phyloP scores from a whole-genome alignment of 2,888 invertebrate genomes.

The Hemithea aestivaria region DNA sequence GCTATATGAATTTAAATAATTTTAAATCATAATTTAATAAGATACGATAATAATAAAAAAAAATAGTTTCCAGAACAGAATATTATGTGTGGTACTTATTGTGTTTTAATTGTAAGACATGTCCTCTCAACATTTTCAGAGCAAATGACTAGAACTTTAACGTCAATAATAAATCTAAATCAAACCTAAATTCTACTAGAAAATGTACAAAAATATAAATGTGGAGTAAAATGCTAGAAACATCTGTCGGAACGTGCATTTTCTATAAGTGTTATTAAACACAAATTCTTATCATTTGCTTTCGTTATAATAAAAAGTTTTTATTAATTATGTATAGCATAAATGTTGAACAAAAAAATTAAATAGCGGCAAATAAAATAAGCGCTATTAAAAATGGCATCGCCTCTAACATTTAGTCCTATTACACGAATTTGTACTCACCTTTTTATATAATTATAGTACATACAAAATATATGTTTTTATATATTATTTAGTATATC shows the following conservation, averaged over 20 bases:
- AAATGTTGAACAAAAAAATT: slow-evolving; percentile 40
- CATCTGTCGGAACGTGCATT: slow-evolving; percentile 15
- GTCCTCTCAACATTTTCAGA: slow-evolving; percentile 30
- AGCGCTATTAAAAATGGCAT: slow-evolving; percentile 50
- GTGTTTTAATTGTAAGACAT: slow-evolving; percentile 27
- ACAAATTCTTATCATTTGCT: slow-evolving; percentile 43
- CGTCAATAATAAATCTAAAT: slow-evolving; percentile 11
- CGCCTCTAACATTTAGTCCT: slow-evolving; percentile 44
- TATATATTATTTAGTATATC: slow-evolving; percentile 6
- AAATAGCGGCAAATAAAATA: slow-evolving; percentile 65
- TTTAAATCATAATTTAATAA: too few species aligned
- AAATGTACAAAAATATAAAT: slow-evolving; percentile 5
- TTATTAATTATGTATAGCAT: slow-evolving; percentile 20
- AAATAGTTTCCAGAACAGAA: too few species aligned
- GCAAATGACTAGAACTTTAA: slow-evolving; percentile 38
- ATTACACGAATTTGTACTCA: slow-evolving; percentile 38
- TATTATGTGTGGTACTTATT: slow-evolving; percentile 1
- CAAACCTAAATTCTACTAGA: slow-evolving; percentile 1
- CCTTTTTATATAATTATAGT: slow-evolving; percentile 28
- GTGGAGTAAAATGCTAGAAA: slow-evolving; percentile 5
- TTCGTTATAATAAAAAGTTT: slow-evolving; percentile 22
- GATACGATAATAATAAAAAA: too few species aligned
- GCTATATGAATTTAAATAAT: too few species aligned
- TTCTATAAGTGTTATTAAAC: slow-evolving; percentile 7
- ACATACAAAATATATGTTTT: slow-evolving; percentile 26